Conservation (phyloP, 2,888 invertebrate genomes). For the Pseudanteris insignis region DNA sequence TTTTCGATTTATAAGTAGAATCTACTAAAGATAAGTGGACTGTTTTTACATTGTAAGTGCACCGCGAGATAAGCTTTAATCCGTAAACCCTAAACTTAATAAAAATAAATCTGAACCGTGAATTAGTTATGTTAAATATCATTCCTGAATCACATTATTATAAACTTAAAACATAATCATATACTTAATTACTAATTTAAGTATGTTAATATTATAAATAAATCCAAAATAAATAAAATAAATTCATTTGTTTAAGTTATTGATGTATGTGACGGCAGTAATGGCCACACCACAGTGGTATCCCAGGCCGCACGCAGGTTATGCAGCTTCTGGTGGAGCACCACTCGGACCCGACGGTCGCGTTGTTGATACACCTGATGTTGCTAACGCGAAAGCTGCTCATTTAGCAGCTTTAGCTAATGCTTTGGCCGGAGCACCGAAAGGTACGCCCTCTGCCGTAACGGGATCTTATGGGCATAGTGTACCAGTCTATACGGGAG, state of each 20-base stretch:
- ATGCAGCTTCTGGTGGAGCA: slow-evolving; percentile 45
- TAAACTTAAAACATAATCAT: too few relatives aligned
- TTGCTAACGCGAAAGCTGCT: slow-evolving; percentile 62
- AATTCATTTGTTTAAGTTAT: slow-evolving; percentile 17
- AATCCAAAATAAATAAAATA: slow-evolving; percentile 5
- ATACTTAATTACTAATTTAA: too few relatives aligned
- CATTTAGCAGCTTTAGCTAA: slow-evolving; percentile 63
- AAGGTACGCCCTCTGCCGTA: slow-evolving; percentile 46
- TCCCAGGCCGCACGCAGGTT: slow-evolving; percentile 53
- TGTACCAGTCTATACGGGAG: slow-evolving; percentile 29
- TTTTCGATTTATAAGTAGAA: too few relatives aligned
- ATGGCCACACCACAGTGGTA: slow-evolving; percentile 39
- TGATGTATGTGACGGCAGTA: slow-evolving; percentile 23
- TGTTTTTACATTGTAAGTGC: too few relatives aligned
- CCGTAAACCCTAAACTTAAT: too few relatives aligned
- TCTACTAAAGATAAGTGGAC: too few relatives aligned
- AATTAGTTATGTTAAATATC: too few relatives aligned
- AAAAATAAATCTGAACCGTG: too few relatives aligned
- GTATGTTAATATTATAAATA: neutral
- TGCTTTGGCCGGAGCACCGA: slow-evolving; percentile 54
- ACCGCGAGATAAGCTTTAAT: too few relatives aligned
- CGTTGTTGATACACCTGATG: slow-evolving; percentile 65
- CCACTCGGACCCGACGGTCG: slow-evolving; percentile 63
- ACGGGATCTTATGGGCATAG: slow-evolving; percentile 22
- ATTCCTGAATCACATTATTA: too few relatives aligned